Base-by-base conservation (phyloP, 2,113 vertebrate genomes). In the Ameiurus melas region DNA sequence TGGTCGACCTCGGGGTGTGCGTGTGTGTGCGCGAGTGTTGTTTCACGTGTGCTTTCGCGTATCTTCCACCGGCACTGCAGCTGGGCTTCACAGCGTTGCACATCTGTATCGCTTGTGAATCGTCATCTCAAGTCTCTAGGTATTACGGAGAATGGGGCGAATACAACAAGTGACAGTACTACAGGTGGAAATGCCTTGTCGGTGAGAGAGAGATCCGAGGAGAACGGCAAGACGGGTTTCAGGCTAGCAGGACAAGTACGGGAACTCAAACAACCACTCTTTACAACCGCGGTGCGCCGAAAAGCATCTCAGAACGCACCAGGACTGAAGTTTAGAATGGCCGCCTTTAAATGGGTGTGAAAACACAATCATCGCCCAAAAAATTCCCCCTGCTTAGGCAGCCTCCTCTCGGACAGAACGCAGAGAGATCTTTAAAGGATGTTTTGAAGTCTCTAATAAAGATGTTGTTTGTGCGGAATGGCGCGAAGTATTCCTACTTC, bases 1-100 rank as follows among this genome's bases (percentile, higher is more conserved):
- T 83, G 86, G 86, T 70, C 51, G 55, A 62, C 85, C 85, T 77
- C 33, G 8, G 43, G 8, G 43, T 17, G 75, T 78, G 75, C 47
- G 8, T 64, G 82, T 62, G 66, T 19, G 30, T 20, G 68, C 36
- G 27, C 4, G 27, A 4, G 20, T 47, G 64, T 64, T 43, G 30
- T n/a, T 5, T 20, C 5, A 27, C 3, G 12, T 13, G 62, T 33
- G 64, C 55, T 62, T 81, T 68, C 55, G 57, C 16, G 14, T 17
- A 39, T 64, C 33, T 53, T 83, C 16, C 12, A 27, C 14, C 51
- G 12, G 62, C n/a, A 43, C 60, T 51, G 39, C 82, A 66, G 62
- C 82, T 66, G 82, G 36, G 36, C 60, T n/a, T n/a, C n/a, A n/a
- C n/a, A n/a, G n/a, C n/a, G n/a, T n/a, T 43, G 58, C 14, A 36